Evolutionary conservation across 2,797 vertebrate species (phyloP), one percentile per base, ranked within the genome.

Genomic region (Limnodromus scolopaceus): DNA sequence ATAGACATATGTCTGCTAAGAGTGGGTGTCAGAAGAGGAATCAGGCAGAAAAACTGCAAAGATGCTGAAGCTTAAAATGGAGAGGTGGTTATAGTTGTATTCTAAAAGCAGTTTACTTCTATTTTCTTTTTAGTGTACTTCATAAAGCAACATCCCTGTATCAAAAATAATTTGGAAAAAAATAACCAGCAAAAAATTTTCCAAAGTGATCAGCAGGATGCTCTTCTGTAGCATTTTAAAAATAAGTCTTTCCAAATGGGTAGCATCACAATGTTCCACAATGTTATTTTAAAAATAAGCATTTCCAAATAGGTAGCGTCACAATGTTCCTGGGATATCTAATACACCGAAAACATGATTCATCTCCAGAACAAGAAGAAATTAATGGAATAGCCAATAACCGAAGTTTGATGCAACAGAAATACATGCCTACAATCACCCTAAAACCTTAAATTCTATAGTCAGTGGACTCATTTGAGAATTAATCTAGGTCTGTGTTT

Each of bases 401-500:
- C 15, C 49, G 86, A 69, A 46, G 6, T 74, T 38, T 57, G 9
- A 38, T 84, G 36, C 49, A 88, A 68, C 48, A 83, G 24, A 60
- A 82, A 61, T 58, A 77, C 19, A n/a, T 43, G 36, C 10, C 27
- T 80, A 28, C 46, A 91, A 48, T 51, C 39, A 77, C 32, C n/a
- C 43, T 43, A 84, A 94, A 90, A 76, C 14, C 8, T 96, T 84
- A 87, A 86, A 11, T 86, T 77, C 57, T 87, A 76, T 49, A 92
- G 88, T 60, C 86, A 96, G 57, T 57, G 36, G 46, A 89, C n/a
- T 53, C 75, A 69, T 87, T 90, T 60, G 57, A 92, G 81, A 96
- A 96, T 85, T 79, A 95, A 97, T 71, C 45, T 81, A 84, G 22
- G 49, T 95, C 77, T 84, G 79, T 53, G 78, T 85, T 95, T 83